Conservation (phyloP, 1,140 invertebrate species). For the Cyrtorhinus lividipennis region DNA sequence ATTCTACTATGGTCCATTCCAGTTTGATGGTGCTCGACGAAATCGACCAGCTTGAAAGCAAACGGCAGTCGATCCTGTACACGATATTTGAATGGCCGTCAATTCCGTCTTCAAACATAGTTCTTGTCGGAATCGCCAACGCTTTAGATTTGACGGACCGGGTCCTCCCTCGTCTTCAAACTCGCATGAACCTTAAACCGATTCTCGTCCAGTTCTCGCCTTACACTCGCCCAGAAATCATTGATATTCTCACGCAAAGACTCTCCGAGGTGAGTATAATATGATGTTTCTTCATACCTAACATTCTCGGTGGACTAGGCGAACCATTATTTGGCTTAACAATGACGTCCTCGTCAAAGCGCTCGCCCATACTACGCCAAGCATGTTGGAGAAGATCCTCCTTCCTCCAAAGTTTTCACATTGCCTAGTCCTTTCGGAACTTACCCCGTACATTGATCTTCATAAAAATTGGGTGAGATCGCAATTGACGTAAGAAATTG, state of each 20-base stretch:
- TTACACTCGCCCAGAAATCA: conserved; percentile 79
- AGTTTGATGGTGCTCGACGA: conserved; percentile 87
- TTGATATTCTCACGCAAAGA: conserved; percentile 65
- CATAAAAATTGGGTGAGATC: no score
- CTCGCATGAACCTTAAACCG: conserved; percentile 51
- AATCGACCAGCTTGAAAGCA: conserved; percentile 79
- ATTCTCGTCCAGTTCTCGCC: conserved; percentile 78
- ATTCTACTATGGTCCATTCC: conserved; percentile 26
- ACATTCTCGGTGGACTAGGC: no score
- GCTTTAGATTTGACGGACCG: conserved; percentile 88
- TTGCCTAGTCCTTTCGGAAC: no score
- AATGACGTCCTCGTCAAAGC: no score
- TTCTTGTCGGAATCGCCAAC: conserved; percentile 89
- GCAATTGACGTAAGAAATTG: background rate
- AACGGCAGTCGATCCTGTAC: conserved; percentile 77
- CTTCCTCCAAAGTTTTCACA: no score
- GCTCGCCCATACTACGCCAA: no score
- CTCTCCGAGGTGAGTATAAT: conserved; percentile 51
- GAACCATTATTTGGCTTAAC: no score
- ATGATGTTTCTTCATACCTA: conserved; percentile 5
- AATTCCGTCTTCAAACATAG: conserved; percentile 46
- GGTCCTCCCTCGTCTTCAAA: conserved; percentile 71
- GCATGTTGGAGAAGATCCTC: no score
- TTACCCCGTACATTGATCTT: no score
- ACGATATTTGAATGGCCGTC: conserved; percentile 88